phyloP scores from a whole-genome alignment of 2,113 vertebrate genomes.

The Leucosticte australis region DNA sequence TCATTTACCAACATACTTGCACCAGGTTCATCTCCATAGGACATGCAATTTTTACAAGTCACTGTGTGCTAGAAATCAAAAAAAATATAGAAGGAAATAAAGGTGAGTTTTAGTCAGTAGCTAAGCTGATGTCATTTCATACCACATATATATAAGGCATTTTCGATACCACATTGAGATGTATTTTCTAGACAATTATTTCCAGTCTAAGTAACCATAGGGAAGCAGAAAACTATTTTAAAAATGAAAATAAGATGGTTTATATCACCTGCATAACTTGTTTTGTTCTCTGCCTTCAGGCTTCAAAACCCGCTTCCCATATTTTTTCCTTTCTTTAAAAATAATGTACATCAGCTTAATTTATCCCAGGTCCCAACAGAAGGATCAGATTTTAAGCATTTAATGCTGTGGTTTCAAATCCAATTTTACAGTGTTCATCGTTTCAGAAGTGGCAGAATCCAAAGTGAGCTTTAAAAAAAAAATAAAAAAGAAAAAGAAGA shows the following conservation, averaged over 20 bases:
- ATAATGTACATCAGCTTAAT: conserved; percentile 83
- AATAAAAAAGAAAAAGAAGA: neutral
- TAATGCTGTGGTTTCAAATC: conserved; percentile 80
- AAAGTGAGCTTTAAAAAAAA: neutral
- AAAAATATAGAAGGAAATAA: neutral
- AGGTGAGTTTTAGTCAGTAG: neutral
- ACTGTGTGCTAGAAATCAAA: conserved; percentile 10
- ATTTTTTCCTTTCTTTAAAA: conserved; percentile 78
- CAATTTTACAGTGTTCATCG: conserved; percentile 78
- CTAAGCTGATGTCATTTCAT: neutral
- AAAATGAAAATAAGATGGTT: conserved; percentile 78
- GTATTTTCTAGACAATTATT: conserved; percentile 74
- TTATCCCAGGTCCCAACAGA: conserved; percentile 82
- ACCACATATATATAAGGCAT: neutral
- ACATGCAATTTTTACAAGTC: neutral
- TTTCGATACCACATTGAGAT: conserved; percentile 63
- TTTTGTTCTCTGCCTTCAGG: conserved; percentile 80
- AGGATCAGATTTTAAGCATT: conserved; percentile 80
- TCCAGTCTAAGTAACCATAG: conserved; percentile 70
- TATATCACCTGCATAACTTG: conserved; percentile 81
- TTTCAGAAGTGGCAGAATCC: conserved; percentile 76
- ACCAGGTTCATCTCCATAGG: neutral
- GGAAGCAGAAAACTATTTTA: conserved; percentile 70
- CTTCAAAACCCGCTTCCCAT: conserved; percentile 75
- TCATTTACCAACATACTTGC: neutral